Conservation (phyloP, 2,113 vertebrate genomes). For the Arizona elegans region DNA sequence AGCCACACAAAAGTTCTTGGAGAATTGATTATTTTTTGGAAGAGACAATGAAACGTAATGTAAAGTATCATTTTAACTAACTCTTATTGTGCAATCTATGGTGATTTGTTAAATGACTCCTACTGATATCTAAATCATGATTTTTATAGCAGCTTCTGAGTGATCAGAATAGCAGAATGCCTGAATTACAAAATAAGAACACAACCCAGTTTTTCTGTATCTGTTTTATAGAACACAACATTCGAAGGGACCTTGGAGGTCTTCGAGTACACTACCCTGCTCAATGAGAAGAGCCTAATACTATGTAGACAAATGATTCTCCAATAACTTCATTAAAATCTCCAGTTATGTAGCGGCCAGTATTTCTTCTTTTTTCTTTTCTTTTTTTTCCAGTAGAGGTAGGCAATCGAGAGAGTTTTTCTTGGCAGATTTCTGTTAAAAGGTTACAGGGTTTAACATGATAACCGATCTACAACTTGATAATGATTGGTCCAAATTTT, state of each 20-base stretch:
- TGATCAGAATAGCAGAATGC: too few species aligned
- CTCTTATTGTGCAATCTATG: background rate
- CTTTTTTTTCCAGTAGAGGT: background rate
- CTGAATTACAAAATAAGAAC: too few species aligned
- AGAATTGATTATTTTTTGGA: background rate
- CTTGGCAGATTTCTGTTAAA: background rate
- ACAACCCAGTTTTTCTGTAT: too few species aligned
- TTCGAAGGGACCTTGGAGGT: too few species aligned
- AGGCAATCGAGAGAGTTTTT: background rate
- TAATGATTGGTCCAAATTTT: background rate
- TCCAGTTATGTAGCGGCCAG: too few species aligned
- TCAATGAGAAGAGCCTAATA: too few species aligned
- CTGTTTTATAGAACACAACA: too few species aligned
- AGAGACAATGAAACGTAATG: background rate
- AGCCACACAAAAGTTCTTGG: background rate
- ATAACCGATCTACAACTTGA: background rate
- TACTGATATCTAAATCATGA: too few species aligned
- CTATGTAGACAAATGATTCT: too few species aligned
- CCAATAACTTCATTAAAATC: too few species aligned
- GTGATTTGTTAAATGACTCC: background rate
- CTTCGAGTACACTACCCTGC: too few species aligned
- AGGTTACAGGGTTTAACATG: background rate
- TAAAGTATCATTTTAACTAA: background rate
- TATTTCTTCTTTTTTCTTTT: background rate
- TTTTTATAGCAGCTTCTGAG: too few species aligned